phyloP scores from a whole-genome alignment of 1,140 invertebrate genomes.

The Lysiphlebus fabarum region DNA sequence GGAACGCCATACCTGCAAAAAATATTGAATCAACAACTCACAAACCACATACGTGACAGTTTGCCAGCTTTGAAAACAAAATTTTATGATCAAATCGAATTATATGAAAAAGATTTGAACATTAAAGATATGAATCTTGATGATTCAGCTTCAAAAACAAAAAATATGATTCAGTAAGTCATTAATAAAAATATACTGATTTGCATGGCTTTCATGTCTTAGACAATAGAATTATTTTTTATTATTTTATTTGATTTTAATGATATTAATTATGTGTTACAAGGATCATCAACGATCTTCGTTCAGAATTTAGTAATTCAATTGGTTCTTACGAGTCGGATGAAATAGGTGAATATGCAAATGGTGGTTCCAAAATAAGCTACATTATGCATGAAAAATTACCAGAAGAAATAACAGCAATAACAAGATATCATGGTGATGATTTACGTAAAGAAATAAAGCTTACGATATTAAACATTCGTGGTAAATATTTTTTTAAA shows the following conservation, averaged over 20 bases:
- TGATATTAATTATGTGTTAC: constrained; percentile 13
- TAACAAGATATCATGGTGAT: constrained; percentile 66
- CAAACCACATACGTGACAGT: constrained; percentile 98
- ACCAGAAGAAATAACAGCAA: too few species aligned
- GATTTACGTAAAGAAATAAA: constrained; percentile 96
- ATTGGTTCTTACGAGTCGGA: too few species aligned
- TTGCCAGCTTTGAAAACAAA: constrained; percentile 92
- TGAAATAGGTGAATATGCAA: too few species aligned
- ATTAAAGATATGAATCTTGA: constrained; percentile 98
- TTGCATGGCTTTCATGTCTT: too few species aligned
- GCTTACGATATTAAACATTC: constrained; percentile 98
- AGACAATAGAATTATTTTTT: constrained; percentile 12
- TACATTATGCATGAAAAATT: too few species aligned
- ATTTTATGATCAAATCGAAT: constrained; percentile 90
- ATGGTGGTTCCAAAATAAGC: too few species aligned
- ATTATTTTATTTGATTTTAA: constrained; percentile 10
- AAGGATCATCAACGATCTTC: background rate
- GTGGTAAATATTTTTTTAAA: constrained; percentile 64
- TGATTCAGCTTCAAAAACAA: constrained; percentile 97
- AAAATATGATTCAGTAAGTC: constrained; percentile 99
- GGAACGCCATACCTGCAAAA: constrained; percentile 97
- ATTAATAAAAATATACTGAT: too few species aligned
- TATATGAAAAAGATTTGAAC: constrained; percentile 96
- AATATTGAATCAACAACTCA: constrained; percentile 97
- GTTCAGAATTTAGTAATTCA: background rate